Evolutionary conservation across 1,140 invertebrate species (phyloP), one percentile per base, ranked within the genome.

Genomic region (Drosophila santomea): DNA sequence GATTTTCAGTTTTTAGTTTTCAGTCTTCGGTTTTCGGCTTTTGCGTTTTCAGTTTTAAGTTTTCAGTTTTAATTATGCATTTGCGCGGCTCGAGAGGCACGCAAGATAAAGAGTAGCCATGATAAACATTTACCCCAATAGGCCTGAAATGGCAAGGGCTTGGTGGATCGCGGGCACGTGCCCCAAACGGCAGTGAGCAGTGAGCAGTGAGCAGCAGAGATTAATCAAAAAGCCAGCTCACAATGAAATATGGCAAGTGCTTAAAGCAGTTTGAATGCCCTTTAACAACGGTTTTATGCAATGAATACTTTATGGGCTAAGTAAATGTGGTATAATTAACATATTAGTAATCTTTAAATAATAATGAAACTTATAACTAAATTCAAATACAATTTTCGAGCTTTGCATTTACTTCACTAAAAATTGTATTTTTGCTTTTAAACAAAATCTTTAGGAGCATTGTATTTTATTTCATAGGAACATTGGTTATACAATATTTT

Each of bases 141-240:
- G 72, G 72, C 72, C 72, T 75, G 15, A 76, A 76, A 76, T 67
- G 73, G 73, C 73, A 76, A 75, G 72, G 72, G 71, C 66, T 72
- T 8, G 41, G 15, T 20, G 45, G 23, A 14, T 67, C 15, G 47
- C n/a, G 58, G 45, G 68, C 68, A 72, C 68, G 69, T 73, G 69
- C 67, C 47, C 47, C 15, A 39, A 52, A 59, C 47, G 64, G 20
- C 36, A 69, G 38, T 25, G 39, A 68, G 50, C 36, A 69, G 38
- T 25, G 39, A 68, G 50, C 32, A 51, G 62, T 17, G 14, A n/a
- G 20, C 20, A 20, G 20, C 20, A 15, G 14, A 71, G 69, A 60
- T 73, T 73, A 72, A 73, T 72, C 55, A 60, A 44, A 72, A 45
- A 59, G 45, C 52, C 50, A 48, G 10, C 5, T 44, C 44, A 23